Base-by-base conservation (phyloP, 2,113 vertebrate genomes). In the Phylloscopus trochilus region DNA sequence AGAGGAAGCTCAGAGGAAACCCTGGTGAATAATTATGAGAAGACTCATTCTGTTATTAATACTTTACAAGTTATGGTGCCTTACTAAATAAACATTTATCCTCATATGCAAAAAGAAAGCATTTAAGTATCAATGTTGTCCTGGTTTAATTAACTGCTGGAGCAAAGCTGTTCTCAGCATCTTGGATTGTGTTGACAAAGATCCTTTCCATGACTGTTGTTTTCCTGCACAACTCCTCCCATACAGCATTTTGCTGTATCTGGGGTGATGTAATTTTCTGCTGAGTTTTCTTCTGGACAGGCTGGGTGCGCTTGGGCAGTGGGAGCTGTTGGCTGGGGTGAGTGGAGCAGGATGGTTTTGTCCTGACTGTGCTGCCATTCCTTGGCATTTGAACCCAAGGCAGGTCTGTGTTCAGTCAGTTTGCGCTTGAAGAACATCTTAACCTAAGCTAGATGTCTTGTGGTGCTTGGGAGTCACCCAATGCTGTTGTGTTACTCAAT, bases 1-100 rank as follows among this genome's bases (percentile, higher is more conserved):
- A 83, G 68, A 92, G 83, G 87, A 96, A 96, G 83, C 86, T 91
- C 55, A 77, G 68, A 68, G 51, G 52, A 87, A 92, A 49, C 72
- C 69, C 89, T 92, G 12, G 76, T 92, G 91, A 64, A 83, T 92
- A 83, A 80, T 77, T 74, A 80, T 5, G 37, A 46, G n/a, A 47
- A 77, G 60, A 30, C 12, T 78, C 37, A 51, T 85, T 84, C 69
- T 75, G 20, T 77, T 84, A n/a, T 51, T 78, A 82, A 43, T 70
- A 14, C 41, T 63, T 83, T 12, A 63, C 22, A 55, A 33, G 43
- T 56, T 70, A 51, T 37, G 10, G 31, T 56, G 15, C 31, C 49
- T 70, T 77, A 27, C 56, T 83, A 56, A 49, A 63, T 11, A 49
- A 63, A 47, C 49, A 28, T 83, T 82, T 73, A 80, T 19, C 41